Evolutionary conservation across 2,113 vertebrate species (phyloP).

Genomic region (Cromileptes altivelis): DNA sequence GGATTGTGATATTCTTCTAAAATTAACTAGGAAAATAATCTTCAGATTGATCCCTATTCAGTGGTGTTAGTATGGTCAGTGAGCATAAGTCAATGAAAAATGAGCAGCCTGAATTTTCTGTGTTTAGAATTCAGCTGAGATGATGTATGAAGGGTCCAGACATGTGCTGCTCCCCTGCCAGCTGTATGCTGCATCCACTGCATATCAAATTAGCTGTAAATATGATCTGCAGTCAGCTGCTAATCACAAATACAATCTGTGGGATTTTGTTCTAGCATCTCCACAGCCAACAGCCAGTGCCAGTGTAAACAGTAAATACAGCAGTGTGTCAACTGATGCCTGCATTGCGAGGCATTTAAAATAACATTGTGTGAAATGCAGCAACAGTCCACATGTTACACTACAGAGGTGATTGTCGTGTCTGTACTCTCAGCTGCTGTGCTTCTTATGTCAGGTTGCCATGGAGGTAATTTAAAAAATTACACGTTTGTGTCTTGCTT

Average conservation of each 20-base stretch:
- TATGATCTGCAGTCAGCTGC: constrained; percentile 14
- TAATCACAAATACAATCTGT: constrained; percentile 26
- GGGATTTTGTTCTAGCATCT: background rate
- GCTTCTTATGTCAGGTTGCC: constrained; percentile 18
- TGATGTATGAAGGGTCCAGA: background rate
- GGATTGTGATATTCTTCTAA: too few species aligned
- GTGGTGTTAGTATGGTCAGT: too few species aligned
- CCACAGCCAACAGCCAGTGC: constrained; percentile 14
- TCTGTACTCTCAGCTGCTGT: constrained; percentile 5
- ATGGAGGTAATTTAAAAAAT: constrained; percentile 34
- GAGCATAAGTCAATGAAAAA: too few species aligned
- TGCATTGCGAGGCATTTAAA: background rate
- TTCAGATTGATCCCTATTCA: too few species aligned
- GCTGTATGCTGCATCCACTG: constrained; percentile 4
- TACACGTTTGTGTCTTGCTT: constrained; percentile 51
- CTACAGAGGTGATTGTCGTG: background rate
- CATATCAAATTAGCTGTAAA: constrained; percentile 22
- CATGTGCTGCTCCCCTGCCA: background rate
- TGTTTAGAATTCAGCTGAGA: background rate
- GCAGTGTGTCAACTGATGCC: background rate
- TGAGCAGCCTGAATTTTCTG: background rate
- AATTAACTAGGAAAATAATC: too few species aligned
- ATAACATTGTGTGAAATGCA: background rate
- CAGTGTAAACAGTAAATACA: constrained; percentile 13
- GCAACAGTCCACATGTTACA: background rate